Percentiles rank a stretch among this genome's conserved stretches.
phyloP scores from a whole-genome alignment of 2,113 vertebrate genomes.

The Oncorhynchus tshawytscha region DNA sequence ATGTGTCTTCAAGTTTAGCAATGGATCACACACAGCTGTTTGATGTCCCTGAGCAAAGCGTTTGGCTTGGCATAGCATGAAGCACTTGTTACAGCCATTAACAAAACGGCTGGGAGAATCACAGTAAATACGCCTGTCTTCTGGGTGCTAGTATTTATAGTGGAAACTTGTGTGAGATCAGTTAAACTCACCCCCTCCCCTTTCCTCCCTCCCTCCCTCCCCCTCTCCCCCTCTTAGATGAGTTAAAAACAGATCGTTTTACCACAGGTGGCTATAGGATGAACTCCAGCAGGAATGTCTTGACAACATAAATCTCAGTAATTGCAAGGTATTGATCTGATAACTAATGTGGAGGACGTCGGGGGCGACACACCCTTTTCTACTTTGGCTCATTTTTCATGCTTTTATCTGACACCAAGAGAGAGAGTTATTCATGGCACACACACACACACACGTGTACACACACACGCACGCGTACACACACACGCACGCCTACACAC shows the following conservation, averaged over 20 bases:
- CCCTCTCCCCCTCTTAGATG: constrained; percentile 15
- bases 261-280: constrained; percentile 74
- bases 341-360: constrained; percentile 59
- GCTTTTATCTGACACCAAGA: constrained; percentile 63
- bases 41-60: constrained; percentile 23
- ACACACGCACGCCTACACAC: constrained; percentile 9
- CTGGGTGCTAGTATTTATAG: constrained; percentile 43
- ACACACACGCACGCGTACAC: not conserved
- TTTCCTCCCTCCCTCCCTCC: not conserved
- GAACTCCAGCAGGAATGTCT: constrained; percentile 69
- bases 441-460: constrained; percentile 12
- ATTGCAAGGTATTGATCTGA: constrained; percentile 73
- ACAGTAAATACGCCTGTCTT: constrained; percentile 15
- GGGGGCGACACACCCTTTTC: constrained; percentile 43
- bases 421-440: constrained; percentile 48
- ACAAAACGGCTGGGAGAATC: constrained; percentile 20
- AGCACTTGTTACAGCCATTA: constrained; percentile 12
- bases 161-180: constrained; percentile 43
- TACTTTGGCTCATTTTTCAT: constrained; percentile 53
- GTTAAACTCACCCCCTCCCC: not conserved
- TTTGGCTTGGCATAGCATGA: constrained; percentile 17
- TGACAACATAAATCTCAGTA: constrained; percentile 73
- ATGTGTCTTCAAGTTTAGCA: constrained; percentile 1
- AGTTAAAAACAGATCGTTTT: constrained; percentile 70
- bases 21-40: constrained; percentile 41